A percentile compares a stretch with the other conserved stretches of the same genome.
Conservation (phyloP, 2,888 invertebrate species). For the Drosophila nr. perissopoda region DNA sequence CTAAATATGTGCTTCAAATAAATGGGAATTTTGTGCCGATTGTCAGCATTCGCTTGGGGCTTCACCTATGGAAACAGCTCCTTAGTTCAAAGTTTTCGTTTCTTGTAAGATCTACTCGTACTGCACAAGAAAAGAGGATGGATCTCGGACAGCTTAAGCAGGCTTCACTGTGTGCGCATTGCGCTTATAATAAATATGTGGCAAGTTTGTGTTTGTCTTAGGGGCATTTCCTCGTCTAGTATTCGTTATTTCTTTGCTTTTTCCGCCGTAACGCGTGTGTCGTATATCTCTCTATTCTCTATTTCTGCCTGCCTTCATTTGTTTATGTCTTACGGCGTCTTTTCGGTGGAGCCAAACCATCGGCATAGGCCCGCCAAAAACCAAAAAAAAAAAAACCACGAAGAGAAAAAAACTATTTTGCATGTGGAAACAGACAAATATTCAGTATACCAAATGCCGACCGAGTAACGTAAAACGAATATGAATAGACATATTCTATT, state of each 20-base stretch:
- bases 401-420: conserved; percentile 46
- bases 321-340: conserved; percentile 64
- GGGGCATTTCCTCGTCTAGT: conserved; percentile 59
- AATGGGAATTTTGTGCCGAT: neutral
- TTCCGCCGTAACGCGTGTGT: conserved; percentile 40
- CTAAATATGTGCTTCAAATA: neutral
- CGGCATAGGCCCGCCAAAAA: conserved; percentile 27
- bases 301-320: conserved; percentile 60
- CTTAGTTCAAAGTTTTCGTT: neutral
- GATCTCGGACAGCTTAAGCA: neutral
- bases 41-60: neutral
- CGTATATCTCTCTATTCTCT: conserved; percentile 58
- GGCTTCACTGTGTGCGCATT: conserved; percentile 31
- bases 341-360: conserved; percentile 5
- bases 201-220: conserved; percentile 52
- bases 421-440: conserved; percentile 31
- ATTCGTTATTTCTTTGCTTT: conserved; percentile 26
- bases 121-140: neutral
- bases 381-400: neutral
- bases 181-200: conserved; percentile 41
- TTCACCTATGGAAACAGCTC: neutral
- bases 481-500: conserved; percentile 40
- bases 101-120: neutral
- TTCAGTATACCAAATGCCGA: conserved; percentile 9
- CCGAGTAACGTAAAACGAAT: conserved; percentile 22